Base-by-base conservation (phyloP, 2,888 invertebrate genomes). In the Sthenelais limicola region DNA sequence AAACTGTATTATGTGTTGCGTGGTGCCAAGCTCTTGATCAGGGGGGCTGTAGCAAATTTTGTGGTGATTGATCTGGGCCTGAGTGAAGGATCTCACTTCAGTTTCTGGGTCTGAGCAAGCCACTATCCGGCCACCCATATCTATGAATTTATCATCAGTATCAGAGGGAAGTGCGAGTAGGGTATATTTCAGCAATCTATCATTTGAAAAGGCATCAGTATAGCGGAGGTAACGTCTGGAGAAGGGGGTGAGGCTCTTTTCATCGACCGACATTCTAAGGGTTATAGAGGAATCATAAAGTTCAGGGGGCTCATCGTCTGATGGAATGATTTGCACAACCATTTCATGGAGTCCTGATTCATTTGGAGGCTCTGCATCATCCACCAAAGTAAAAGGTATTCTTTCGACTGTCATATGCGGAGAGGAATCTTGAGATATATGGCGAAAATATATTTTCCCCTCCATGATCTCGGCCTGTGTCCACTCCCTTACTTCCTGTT, bases 21-120 rank as follows among this genome's bases (percentile, higher is more conserved):
- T 79, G 43, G 87, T 77, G 0, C 87, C 87, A 4, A 87, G 78
- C 72, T 88, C 87, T 33, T 79, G 78, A 21, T 74, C 76, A 3
- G 87, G 86, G 0, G 88, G 86, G 35, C 80, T 76, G 74, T 84
- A 88, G 73, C 87, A 86, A 18, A 88, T 80, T 78, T 87, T 86
- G 52, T 82, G 82, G 72, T 87, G 85, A 74, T 86, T 86, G n/a
- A 88, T 79, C 78, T 87, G 83, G 9, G 85, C 81, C 73, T 88
- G 88, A 0, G 83, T 83, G 73, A 88, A 88, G 33, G 76, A 78
- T 12, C 70, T 73, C 18, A 86, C 76, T 68, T 76, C 76, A 15
- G 67, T 66, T n/a, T 79, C 76, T 18, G 82, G 81, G 47, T 82
- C 77, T 35, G 86, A 84, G 73, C 85, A 83, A 18, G 80, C 74